Percentiles rank a stretch among this genome's conserved stretches.
Evolutionary conservation across 2,797 vertebrate genomes (phyloP).

Genomic region (Cossypha niveicapilla): DNA sequence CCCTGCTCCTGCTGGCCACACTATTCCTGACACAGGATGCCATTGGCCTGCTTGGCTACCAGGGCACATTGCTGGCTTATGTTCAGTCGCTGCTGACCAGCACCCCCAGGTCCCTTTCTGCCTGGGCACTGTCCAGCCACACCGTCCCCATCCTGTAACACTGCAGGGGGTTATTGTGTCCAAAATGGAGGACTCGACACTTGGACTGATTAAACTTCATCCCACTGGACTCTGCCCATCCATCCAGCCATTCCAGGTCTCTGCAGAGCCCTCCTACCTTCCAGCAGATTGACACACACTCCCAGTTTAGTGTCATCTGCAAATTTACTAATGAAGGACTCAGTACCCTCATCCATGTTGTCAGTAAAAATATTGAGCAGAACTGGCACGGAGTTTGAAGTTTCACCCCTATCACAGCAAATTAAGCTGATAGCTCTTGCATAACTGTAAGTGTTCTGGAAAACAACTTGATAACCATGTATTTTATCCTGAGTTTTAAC

Average conservation of each 20-base stretch:
- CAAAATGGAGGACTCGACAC: accelerated
- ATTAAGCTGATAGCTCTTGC: background rate
- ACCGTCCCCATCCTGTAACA: accelerated
- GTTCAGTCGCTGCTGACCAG: accelerated
- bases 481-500: background rate
- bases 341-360: background rate
- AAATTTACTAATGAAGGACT: no score
- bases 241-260: background rate
- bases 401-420: background rate
- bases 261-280: background rate
- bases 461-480: background rate
- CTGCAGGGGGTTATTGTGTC: background rate
- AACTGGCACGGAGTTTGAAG: background rate
- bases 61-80: background rate
- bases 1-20: background rate
- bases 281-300: accelerated
- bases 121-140: background rate
- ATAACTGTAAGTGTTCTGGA: background rate
- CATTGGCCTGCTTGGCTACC: background rate
- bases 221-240: accelerated
- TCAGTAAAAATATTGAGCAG: background rate
- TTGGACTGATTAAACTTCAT: no score
- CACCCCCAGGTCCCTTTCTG: accelerated
- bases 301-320: background rate
- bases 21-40: background rate